A percentile compares a stretch with the other conserved stretches of the same genome.
These are phyloP conservation scores for Phataginus tetradactyla DNA, from an alignment of 2,797 vertebrate genomes.

Conservation along the genomic window DNA sequence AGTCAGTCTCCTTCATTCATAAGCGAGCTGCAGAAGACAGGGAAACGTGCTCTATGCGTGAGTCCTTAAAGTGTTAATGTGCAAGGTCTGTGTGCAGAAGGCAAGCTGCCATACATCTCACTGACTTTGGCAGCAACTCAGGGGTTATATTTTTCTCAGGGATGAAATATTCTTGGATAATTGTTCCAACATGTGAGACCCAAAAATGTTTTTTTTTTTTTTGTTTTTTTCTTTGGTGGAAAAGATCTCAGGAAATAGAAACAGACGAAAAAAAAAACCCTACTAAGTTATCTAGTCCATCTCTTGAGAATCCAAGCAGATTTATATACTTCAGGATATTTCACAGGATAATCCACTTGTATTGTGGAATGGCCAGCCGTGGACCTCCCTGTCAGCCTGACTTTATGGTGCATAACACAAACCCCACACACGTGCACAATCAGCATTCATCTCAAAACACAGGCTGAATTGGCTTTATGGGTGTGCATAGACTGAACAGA, in stretches of 20 bases:
- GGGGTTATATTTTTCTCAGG: slow-evolving; percentile 70
- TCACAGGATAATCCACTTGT: slow-evolving; percentile 57
- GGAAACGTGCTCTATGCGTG: slow-evolving; percentile 42
- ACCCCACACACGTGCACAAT: not conserved
- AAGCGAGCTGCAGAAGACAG: slow-evolving; percentile 56
- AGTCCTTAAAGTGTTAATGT: slow-evolving; percentile 77
- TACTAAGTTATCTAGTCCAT: slow-evolving; percentile 64
- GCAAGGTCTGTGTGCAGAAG: slow-evolving; percentile 74
- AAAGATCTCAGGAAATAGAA: slow-evolving; percentile 66
- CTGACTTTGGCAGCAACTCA: slow-evolving; percentile 74
- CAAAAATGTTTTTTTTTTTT: not conserved
- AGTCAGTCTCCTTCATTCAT: slow-evolving; percentile 53
- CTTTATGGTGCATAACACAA: slow-evolving; percentile 27
- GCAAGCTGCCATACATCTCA: slow-evolving; percentile 77
- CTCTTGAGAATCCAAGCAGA: slow-evolving; percentile 60
- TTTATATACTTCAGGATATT: slow-evolving; percentile 53
- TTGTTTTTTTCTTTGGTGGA: not conserved
- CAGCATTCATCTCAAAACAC: not conserved
- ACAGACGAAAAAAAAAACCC: slow-evolving; percentile 63
- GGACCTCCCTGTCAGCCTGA: slow-evolving; percentile 47
- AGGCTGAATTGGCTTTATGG: not conserved
- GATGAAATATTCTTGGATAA: slow-evolving; percentile 80
- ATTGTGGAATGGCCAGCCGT: not conserved
- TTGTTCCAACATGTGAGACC: slow-evolving; percentile 70
- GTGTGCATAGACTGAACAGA: slow-evolving; percentile 56